These are phyloP conservation scores for Nematostella vectensis DNA, from an alignment of 92 coral and sea anemone species.

Conservation along the genomic window DNA sequence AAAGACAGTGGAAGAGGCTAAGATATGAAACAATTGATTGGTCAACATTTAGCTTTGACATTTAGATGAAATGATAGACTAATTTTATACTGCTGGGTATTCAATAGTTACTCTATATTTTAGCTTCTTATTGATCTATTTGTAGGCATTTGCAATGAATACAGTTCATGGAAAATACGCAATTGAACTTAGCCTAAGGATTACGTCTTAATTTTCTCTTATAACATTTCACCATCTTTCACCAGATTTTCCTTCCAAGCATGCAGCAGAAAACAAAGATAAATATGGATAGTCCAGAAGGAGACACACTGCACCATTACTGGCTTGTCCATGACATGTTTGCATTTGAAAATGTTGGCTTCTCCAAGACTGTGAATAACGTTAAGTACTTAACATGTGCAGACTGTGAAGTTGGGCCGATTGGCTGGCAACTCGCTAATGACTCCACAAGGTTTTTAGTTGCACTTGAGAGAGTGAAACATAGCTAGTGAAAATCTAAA, in stretches of 20 bases:
- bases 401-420: conserved; percentile 95
- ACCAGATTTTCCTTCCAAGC: conserved; percentile 70
- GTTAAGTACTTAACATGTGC: conserved; percentile 93
- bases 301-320: conserved; percentile 54
- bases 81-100: too few relatives aligned
- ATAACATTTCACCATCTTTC: too few relatives aligned
- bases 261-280: conserved; percentile 66
- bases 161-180: too few relatives aligned
- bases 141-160: too few relatives aligned
- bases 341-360: conserved; percentile 97
- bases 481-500: conserved; percentile 5
- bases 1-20: too few relatives aligned
- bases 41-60: too few relatives aligned
- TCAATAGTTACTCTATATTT: too few relatives aligned
- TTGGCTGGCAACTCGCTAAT: conserved; percentile 81
- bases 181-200: too few relatives aligned
- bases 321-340: conserved; percentile 92
- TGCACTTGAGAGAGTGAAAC: conserved; percentile 77
- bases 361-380: conserved; percentile 82
- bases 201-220: too few relatives aligned
- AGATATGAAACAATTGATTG: too few relatives aligned
- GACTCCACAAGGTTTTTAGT: conserved; percentile 68
- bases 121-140: too few relatives aligned
- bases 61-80: too few relatives aligned
- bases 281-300: conserved; percentile 49